Percentiles rank a stretch among this genome's conserved stretches.
Evolutionary conservation across 2,888 invertebrate species (phyloP).

Genomic region (Agriotes lineatus): DNA sequence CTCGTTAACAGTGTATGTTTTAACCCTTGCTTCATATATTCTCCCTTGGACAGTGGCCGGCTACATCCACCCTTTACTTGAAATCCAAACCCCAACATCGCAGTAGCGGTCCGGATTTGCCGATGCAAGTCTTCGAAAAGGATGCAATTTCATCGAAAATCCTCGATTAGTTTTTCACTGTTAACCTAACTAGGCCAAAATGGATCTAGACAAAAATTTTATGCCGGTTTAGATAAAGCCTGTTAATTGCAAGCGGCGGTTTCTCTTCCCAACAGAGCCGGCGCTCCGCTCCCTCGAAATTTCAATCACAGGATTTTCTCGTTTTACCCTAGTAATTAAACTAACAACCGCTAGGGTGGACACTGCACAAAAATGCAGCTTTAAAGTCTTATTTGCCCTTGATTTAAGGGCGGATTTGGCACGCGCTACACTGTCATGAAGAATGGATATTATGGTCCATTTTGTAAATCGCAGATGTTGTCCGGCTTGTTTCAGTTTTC

Average conservation of each 20-base stretch:
- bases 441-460: constrained; percentile 52
- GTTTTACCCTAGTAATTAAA: constrained; percentile 64
- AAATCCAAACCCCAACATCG: constrained; percentile 30
- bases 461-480: constrained; percentile 51
- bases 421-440: constrained; percentile 45
- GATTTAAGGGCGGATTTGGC: constrained; percentile 59
- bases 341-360: constrained; percentile 63
- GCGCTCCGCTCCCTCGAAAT: constrained; percentile 52
- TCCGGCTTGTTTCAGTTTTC: constrained; percentile 48
- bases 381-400: constrained; percentile 57
- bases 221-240: too few relatives aligned
- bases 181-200: too few relatives aligned
- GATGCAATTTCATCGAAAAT: neutral
- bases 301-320: constrained; percentile 52
- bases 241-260: too few relatives aligned
- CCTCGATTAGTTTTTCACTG: too few relatives aligned
- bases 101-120: constrained; percentile 27
- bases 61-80: constrained; percentile 61
- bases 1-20: constrained; percentile 60
- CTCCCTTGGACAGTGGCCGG: constrained; percentile 65
- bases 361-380: constrained; percentile 59
- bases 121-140: neutral
- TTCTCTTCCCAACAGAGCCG: too few relatives aligned
- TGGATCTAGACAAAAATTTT: too few relatives aligned
- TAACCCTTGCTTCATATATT: constrained; percentile 65